Base-by-base conservation (phyloP, 1,140 invertebrate species). In the Heliothis subflexa region DNA sequence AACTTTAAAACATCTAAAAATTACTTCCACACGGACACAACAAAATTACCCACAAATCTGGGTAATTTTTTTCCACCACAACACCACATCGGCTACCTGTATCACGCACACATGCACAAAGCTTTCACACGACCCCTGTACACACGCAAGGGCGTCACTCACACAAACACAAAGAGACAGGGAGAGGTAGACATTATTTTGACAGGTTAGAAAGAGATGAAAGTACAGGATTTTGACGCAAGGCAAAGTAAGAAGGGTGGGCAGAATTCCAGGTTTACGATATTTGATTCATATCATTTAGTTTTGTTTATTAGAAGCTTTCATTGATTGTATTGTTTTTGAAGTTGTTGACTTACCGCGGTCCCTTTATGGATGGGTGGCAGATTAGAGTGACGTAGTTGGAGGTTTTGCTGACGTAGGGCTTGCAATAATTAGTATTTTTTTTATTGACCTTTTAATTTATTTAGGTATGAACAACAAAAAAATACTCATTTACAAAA, bases 41-140 rank as follows among this genome's bases (percentile, higher is more conserved):
- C n/a, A n/a, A 55, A 75, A 64, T 28, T 64, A 75, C 73, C 73
- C 47, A 50, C 45, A 75, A 75, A 13, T 13, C 3, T 0, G 73
- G 73, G 73, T 64, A 75, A 64, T 13, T 50, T 75, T 47, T 13
- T 47, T 12, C 47, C 57, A 1, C 10, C 4, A 12, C 73, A 28
- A 75, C 73, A 75, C 73, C 13, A 13, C 12, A 50, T 45, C n/a
- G 21, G 25, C 73, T 75, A 75, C 73, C 73, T 75, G 73, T 75
- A 49, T 33, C 47, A 75, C 73, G 11, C 73, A 75, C 73, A 75
- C 73, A 54, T 9, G 21, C 49, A n/a, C 11, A 52, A 25, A 50
- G 59, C 73, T 75, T 75, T 75, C 73, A 75, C 73, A 64, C 73
- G 47, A 18, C 33, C n/a, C 47, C 25, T 64, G 11, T 64, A 64